These are phyloP conservation scores for Florisuga fusca DNA, from an alignment of 2,797 vertebrate species.

Conservation along the genomic window DNA sequence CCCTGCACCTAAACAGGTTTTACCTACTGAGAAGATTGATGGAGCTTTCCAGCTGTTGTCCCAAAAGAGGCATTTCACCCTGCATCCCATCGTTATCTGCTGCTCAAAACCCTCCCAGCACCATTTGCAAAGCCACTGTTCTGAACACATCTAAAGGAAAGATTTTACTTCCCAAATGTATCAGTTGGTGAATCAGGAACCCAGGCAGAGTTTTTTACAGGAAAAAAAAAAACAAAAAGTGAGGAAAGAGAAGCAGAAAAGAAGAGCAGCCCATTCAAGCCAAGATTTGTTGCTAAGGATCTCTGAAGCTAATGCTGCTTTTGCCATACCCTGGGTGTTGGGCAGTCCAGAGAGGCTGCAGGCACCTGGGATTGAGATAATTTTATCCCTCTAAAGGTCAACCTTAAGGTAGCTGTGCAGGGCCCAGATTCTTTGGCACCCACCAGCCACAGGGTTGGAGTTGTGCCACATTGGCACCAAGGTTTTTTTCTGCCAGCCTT, in stretches of 20 bases:
- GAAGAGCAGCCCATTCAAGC: neutral
- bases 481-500: neutral
- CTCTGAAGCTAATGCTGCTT: neutral
- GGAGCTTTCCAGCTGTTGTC: neutral
- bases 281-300: neutral
- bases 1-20: neutral
- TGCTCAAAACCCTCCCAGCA: neutral
- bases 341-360: neutral
- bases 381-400: neutral
- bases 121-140: neutral
- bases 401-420: neutral
- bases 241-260: neutral
- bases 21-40: rapidly evolving
- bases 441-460: neutral
- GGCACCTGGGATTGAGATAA: neutral
- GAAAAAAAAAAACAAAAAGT: no score
- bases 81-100: neutral
- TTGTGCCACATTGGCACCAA: neutral
- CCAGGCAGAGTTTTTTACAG: neutral
- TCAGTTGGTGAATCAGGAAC: neutral
- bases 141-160: neutral
- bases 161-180: neutral
- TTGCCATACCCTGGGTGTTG: neutral
- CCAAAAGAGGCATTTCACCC: neutral
- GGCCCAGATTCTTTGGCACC: neutral